Percentiles rank a stretch among this genome's conserved stretches.
Evolutionary conservation across 2,888 invertebrate genomes (phyloP).

Genomic region (Rhogogaster chlorosoma): DNA sequence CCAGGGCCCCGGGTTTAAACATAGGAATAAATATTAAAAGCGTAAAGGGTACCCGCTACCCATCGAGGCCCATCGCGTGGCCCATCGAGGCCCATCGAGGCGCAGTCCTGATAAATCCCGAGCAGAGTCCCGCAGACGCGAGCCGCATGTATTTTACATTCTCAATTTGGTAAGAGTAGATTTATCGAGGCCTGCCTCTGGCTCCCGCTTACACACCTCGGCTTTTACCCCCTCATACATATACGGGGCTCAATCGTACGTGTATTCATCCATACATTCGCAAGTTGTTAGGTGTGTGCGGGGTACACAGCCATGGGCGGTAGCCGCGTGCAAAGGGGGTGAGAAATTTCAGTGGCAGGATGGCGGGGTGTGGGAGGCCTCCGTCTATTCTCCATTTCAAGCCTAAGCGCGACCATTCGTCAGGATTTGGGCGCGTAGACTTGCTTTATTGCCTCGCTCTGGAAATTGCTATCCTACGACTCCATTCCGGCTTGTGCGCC

Average conservation of each 20-base stretch:
- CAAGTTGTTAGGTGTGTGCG: background rate
- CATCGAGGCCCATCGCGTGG: slow-evolving; percentile 42
- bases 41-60: slow-evolving; percentile 28
- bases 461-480: slow-evolving; percentile 78
- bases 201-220: slow-evolving; percentile 56
- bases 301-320: background rate
- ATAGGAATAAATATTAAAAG: slow-evolving; percentile 40
- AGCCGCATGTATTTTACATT: slow-evolving; percentile 73
- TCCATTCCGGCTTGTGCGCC: slow-evolving; percentile 72
- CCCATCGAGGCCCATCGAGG: slow-evolving; percentile 65
- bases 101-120: slow-evolving; percentile 70
- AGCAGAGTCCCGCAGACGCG: slow-evolving; percentile 64
- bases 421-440: slow-evolving; percentile 78
- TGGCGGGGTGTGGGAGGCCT: slow-evolving; percentile 18
- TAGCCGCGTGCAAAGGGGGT: slow-evolving; percentile 38
- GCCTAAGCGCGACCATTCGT: slow-evolving; percentile 78
- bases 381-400: slow-evolving; percentile 78
- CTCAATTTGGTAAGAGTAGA: slow-evolving; percentile 74
- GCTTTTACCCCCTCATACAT: slow-evolving; percentile 53
- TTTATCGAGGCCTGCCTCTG: slow-evolving; percentile 67
- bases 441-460: slow-evolving; percentile 78
- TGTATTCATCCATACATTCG: background rate
- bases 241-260: background rate
- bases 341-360: slow-evolving; percentile 44
- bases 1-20: background rate